Percentiles rank a stretch among this genome's conserved stretches.
Conservation (phyloP, 2,113 vertebrate species). For the Limnothrissa miodon region DNA sequence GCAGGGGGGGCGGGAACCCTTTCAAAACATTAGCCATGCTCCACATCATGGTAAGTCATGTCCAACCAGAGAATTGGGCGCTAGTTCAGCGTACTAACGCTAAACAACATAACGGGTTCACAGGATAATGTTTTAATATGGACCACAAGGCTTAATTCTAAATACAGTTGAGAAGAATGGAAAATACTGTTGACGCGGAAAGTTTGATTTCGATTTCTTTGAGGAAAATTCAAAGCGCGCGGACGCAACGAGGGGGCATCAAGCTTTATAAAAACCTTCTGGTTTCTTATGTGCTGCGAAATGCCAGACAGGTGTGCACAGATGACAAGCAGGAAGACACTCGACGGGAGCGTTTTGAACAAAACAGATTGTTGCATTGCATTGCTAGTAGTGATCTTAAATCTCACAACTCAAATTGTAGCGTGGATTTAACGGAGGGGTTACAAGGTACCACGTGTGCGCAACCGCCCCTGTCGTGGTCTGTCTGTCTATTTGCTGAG, state of each 20-base stretch:
- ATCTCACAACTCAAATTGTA: conserved; percentile 51
- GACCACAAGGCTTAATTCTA: not conserved
- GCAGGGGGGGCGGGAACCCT: not conserved
- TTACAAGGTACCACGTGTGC: not conserved
- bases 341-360: conserved; percentile 19
- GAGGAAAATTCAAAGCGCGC: conserved; percentile 80
- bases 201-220: conserved; percentile 79
- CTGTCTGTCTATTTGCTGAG: not conserved
- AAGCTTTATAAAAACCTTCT: conserved; percentile 83
- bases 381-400: not conserved
- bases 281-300: conserved; percentile 81
- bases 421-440: not conserved
- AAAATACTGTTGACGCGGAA: conserved; percentile 78
- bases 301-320: conserved; percentile 81
- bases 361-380: not conserved
- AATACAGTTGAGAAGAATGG: conserved; percentile 54
- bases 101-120: not conserved
- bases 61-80: not conserved
- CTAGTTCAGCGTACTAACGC: not conserved
- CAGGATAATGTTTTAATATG: not conserved
- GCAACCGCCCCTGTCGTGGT: not conserved
- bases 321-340: conserved; percentile 79
- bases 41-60: not conserved
- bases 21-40: not conserved
- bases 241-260: conserved; percentile 78